Percentiles rank a stretch among this genome's conserved stretches.
Evolutionary conservation across 2,888 invertebrate species (phyloP).

Genomic region (Drosophila atripex): DNA sequence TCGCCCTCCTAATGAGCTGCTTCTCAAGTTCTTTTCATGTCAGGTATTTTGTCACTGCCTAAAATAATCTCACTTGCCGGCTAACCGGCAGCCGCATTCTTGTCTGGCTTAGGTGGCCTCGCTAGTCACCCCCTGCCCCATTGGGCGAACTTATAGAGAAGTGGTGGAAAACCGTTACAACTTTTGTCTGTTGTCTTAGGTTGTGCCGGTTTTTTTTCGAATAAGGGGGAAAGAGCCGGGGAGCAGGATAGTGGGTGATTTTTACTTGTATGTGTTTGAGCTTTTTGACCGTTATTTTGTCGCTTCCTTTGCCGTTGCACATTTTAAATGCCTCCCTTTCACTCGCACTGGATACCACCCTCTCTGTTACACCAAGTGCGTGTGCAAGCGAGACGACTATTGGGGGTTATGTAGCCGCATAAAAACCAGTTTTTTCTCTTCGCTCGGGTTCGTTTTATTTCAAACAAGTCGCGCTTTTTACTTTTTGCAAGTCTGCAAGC

Average conservation of each 20-base stretch:
- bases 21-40: constrained; percentile 45
- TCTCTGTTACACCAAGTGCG: constrained; percentile 1
- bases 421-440: constrained; percentile 69
- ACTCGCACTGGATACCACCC: constrained; percentile 40
- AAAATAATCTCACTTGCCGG: constrained; percentile 57
- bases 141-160: constrained; percentile 8
- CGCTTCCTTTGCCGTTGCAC: constrained; percentile 49
- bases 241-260: constrained; percentile 52
- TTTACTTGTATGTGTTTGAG: constrained; percentile 31
- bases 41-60: constrained; percentile 67
- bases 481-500: constrained; percentile 47
- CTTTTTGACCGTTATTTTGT: constrained; percentile 72
- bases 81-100: constrained; percentile 8
- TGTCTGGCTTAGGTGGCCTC: constrained; percentile 39
- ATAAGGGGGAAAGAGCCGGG: neutral
- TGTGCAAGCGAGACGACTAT: constrained; percentile 55
- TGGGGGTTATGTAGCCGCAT: constrained; percentile 28
- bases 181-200: constrained; percentile 69
- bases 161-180: constrained; percentile 32
- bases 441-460: constrained; percentile 52
- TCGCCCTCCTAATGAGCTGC: constrained; percentile 53
- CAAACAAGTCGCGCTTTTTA: constrained; percentile 73
- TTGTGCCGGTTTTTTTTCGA: constrained; percentile 36
- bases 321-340: constrained; percentile 27
- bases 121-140: too few relatives aligned